Evolutionary conservation across 1,140 invertebrate genomes (phyloP).

Genomic region (Mizuhopecten yessoensis): DNA sequence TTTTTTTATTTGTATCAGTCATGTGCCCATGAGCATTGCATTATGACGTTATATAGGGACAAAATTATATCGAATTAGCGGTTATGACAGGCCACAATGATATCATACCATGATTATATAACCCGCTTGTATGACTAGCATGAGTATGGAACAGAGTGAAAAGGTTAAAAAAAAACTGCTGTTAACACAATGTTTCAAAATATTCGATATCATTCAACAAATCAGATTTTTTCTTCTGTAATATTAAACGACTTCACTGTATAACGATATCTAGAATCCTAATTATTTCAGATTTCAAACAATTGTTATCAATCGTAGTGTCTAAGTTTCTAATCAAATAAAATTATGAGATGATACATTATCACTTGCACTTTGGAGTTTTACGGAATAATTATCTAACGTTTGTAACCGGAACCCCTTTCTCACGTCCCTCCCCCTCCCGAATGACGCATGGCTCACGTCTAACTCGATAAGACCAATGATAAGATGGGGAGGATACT

Average conservation of each 20-base stretch:
- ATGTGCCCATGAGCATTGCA: no score
- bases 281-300: not conserved
- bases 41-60: no score
- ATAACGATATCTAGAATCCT: not conserved
- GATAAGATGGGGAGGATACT: constrained; percentile 10
- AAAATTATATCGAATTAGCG: no score
- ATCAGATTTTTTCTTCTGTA: not conserved
- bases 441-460: not conserved
- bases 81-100: not conserved
- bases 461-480: constrained; percentile 13
- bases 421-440: constrained; percentile 18
- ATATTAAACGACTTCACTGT: not conserved
- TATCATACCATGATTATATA: not conserved
- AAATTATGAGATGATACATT: not conserved
- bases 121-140: not conserved
- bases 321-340: constrained; percentile 1
- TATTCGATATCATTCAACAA: no score
- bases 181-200: no score
- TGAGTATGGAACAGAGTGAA: not conserved
- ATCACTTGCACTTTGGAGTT: not conserved
- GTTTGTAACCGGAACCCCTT: not conserved
- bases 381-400: constrained; percentile 29
- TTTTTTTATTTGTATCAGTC: no score
- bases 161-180: no score
- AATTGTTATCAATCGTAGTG: not conserved